Conservation (phyloP, 2,797 vertebrate genomes). For the Aeoliscus strigatus region DNA sequence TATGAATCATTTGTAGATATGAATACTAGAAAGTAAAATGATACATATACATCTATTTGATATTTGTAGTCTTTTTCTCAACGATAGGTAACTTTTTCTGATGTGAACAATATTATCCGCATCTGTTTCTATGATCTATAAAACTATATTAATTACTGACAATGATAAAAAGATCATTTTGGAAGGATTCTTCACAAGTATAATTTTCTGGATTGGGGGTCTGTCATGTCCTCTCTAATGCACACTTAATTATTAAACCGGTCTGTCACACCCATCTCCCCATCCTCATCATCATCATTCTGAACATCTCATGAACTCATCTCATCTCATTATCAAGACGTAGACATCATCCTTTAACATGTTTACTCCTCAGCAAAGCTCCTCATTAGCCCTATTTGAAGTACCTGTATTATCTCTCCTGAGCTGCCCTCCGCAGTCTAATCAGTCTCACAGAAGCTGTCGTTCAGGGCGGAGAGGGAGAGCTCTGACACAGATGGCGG, state of each 20-base stretch:
- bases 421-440: constrained; percentile 30
- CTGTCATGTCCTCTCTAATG: no score
- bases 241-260: constrained; percentile 17
- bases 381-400: constrained; percentile 41
- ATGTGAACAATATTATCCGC: no score
- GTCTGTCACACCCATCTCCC: constrained; percentile 4
- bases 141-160: no score
- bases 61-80: no score
- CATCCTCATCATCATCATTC: constrained; percentile 16
- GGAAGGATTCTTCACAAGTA: not conserved
- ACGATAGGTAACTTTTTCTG: no score
- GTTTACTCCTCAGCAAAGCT: constrained; percentile 20
- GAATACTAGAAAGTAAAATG: no score
- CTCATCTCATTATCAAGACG: constrained; percentile 23
- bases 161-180: no score
- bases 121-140: no score
- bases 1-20: no score
- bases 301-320: constrained; percentile 19
- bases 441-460: constrained; percentile 60
- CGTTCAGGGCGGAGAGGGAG: constrained; percentile 56
- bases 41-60: no score
- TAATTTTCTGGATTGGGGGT: constrained; percentile 2
- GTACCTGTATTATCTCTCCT: constrained; percentile 46
- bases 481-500: constrained; percentile 68
- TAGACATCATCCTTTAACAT: constrained; percentile 32